These are phyloP conservation scores for Phalacrocorax carbo DNA, from an alignment of 2,113 vertebrate genomes.

Conservation along the genomic window DNA sequence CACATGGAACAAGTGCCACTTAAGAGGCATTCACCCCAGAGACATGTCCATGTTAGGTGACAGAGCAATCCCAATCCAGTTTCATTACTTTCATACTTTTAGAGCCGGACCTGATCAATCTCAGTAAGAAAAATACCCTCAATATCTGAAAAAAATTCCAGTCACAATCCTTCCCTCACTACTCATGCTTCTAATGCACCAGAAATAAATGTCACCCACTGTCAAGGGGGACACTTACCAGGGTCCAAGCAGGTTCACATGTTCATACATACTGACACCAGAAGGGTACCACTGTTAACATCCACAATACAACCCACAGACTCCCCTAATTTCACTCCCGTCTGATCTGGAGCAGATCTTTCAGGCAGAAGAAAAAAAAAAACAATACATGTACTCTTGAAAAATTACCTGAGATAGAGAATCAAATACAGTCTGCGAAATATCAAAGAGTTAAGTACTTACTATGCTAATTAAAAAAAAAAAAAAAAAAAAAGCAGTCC, in stretches of 20 bases:
- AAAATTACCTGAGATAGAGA: not conserved
- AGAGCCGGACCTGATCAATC: not conserved
- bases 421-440: not conserved
- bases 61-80: not conserved
- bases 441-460: not conserved
- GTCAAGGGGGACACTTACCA: not conserved
- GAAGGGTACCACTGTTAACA: not conserved
- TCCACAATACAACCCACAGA: not conserved
- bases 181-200: not conserved
- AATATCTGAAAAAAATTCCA: not conserved
- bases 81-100: not conserved
- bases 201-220: not conserved
- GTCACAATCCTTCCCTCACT: not conserved
- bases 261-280: not conserved
- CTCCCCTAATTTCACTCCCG: not conserved
- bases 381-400: not conserved
- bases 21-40: not conserved
- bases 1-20: not conserved
- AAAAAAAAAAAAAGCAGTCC: no score
- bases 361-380: not conserved
- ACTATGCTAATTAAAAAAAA: not conserved
- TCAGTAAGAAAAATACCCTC: not conserved
- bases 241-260: not conserved
- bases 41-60: rapidly evolving
- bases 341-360: not conserved